These are phyloP conservation scores for Zhengitettix transpicula DNA, from an alignment of 2,888 invertebrate genomes.

Conservation along the genomic window DNA sequence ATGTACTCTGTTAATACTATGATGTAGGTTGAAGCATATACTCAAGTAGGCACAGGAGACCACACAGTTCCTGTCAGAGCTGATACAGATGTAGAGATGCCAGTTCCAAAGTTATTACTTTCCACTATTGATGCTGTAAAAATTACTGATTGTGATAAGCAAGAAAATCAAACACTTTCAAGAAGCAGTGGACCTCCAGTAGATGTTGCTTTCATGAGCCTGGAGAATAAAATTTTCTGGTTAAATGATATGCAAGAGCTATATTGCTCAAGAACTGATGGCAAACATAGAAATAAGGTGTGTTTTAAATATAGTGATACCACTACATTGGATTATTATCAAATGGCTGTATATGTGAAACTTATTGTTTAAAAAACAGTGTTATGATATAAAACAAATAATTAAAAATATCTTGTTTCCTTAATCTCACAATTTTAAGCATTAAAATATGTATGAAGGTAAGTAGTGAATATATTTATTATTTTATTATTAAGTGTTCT, in stretches of 20 bases:
- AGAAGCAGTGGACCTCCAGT: constrained; percentile 50
- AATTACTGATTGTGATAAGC: constrained; percentile 58
- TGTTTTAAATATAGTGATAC: background rate
- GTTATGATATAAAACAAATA: too few species aligned
- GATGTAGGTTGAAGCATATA: constrained; percentile 61
- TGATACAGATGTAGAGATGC: constrained; percentile 52
- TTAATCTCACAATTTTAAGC: too few species aligned
- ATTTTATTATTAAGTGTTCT: too few species aligned
- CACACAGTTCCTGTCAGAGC: constrained; percentile 46
- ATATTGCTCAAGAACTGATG: constrained; percentile 41
- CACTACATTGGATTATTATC: too few species aligned
- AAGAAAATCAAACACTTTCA: constrained; percentile 33
- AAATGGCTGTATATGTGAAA: too few species aligned
- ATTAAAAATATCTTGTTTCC: too few species aligned
- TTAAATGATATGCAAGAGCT: constrained; percentile 59
- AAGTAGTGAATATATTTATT: too few species aligned
- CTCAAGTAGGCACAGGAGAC: constrained; percentile 58
- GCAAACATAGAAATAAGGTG: constrained; percentile 23
- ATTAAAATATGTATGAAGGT: too few species aligned
- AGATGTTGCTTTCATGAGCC: constrained; percentile 48
- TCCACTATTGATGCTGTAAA: constrained; percentile 56
- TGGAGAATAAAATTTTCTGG: constrained; percentile 66
- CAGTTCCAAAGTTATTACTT: constrained; percentile 62
- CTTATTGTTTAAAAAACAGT: too few species aligned
- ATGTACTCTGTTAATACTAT: background rate